These are phyloP conservation scores for Gallinago paraguaiae DNA, from an alignment of 2,113 vertebrate genomes.

Conservation along the genomic window DNA sequence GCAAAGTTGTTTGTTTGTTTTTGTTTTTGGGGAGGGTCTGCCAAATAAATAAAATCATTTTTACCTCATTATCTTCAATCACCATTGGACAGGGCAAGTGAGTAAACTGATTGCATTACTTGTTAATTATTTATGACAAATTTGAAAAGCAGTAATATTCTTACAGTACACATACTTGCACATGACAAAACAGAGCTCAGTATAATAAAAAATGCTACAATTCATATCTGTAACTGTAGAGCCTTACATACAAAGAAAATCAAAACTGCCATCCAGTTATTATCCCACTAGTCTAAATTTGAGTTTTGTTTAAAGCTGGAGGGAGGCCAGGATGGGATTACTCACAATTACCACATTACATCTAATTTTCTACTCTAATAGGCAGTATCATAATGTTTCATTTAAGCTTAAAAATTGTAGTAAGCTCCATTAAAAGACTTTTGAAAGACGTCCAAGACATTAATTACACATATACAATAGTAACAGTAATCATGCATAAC, in stretches of 20 bases:
- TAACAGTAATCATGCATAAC: neutral
- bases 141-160: conserved; percentile 55
- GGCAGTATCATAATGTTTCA: neutral
- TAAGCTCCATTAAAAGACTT: conserved; percentile 14
- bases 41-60: conserved; percentile 73
- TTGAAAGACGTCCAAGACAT: neutral
- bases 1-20: conserved; percentile 72
- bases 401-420: neutral
- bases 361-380: neutral
- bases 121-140: conserved; percentile 48
- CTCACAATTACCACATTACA: neutral
- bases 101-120: conserved; percentile 63
- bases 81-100: conserved; percentile 67
- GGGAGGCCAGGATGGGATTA: neutral
- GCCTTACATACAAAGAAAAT: conserved; percentile 6
- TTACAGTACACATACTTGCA: conserved; percentile 54
- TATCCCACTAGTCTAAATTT: neutral
- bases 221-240: neutral
- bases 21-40: conserved; percentile 69
- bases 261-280: neutral
- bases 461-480: neutral
- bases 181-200: conserved; percentile 16
- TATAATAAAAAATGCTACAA: conserved; percentile 4
- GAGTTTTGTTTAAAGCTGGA: neutral
- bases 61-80: conserved; percentile 71